Base-by-base conservation (phyloP, 2,113 vertebrate species). In the Lepus americanus region DNA sequence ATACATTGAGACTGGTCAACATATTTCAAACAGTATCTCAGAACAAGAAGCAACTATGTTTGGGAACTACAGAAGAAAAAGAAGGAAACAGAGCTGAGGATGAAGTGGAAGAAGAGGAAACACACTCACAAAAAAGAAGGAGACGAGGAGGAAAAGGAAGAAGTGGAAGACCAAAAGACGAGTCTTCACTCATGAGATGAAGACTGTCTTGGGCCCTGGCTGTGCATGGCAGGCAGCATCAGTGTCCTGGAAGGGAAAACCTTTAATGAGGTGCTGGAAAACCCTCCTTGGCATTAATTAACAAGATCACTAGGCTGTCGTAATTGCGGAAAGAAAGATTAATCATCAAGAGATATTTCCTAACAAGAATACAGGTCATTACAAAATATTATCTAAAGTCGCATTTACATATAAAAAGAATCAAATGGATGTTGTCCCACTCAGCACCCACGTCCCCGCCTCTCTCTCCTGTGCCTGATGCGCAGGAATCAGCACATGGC, bases 371-470 rank as follows among this genome's bases (percentile, higher is more conserved):
- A 82, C 97, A 97, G 96, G 95, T 97, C 96, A 97, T 96, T 97
- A 95, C 97, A 97, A 96, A 96, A 96, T 97, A 97, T 94, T 95
- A 96, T 96, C 97, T 96, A 95, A 97, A 97, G 94, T 95, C 88
- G 72, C 78, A 97, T 97, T 97, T 97, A 95, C 97, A 97, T 96
- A 97, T 97, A 96, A 97, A 97, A 97, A 96, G 70, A 63, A 97
- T 92, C 86, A 67, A 96, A 89, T 94, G 88, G 92, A 91, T 78
- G 85, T 27, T 92, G 78, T 94, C 90, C 89, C 92, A 92, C 14
- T 22, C 87, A 95, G 88, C 49, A 55, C 44, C 53, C 27, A 13
- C 1, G 6, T 63, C 36, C 61, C 44, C 44, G 66, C 95, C 78
- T 74, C n/a, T 44, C 19, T 25, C 39, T 33, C 78, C 66, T 1